Evolutionary conservation across 2,888 invertebrate genomes (phyloP), one percentile per base, ranked within the genome.

Genomic region (Leptopterna dolabrata): DNA sequence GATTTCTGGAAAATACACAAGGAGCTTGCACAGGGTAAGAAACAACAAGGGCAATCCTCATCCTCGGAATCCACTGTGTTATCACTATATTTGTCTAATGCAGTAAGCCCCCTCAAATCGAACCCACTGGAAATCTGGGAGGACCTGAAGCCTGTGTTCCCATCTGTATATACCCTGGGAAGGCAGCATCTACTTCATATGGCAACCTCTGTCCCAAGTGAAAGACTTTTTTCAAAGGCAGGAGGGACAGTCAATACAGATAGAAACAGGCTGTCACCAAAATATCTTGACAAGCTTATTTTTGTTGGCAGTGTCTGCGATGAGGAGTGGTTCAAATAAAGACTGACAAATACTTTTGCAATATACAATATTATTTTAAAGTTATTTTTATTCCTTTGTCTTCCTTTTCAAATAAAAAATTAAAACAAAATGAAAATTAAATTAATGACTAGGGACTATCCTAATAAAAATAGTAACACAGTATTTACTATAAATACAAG

Each of bases 111-210:
- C n/a, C n/a, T 51, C 11, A 7, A 51, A 13, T 13, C 51, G n/a
- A 51, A 51, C 16, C 43, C 73, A 24, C 73, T 73, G 24, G 30
- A 30, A 4, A 14, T 73, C 13, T 73, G 73, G 73, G 73, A 73
- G 16, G 73, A 73, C 7, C 3, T 73, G 14, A 29, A 36, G 16
- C 3, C 24, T 3, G 73, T 73, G 7, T 73, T 30, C 27, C 86
- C 89, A 29, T 47, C 45, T 29, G 47, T 89, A 11, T 88, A 87
- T 47, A 29, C 16, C 24, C 36, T 71, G 71, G 83, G 82, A 16
- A 76, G 88, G 14, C 47, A 88, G 45, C 47, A 87, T 24, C 80
- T 89, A 2, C 16, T 45, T 29, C 6, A 47, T 1, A 16, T 88
- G 13, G 88, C 87, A 11, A 88, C 88, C 3, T 51, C n/a, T n/a